Base-by-base conservation (phyloP, 2,888 invertebrate species). In the Nemotelus nigrinus region DNA sequence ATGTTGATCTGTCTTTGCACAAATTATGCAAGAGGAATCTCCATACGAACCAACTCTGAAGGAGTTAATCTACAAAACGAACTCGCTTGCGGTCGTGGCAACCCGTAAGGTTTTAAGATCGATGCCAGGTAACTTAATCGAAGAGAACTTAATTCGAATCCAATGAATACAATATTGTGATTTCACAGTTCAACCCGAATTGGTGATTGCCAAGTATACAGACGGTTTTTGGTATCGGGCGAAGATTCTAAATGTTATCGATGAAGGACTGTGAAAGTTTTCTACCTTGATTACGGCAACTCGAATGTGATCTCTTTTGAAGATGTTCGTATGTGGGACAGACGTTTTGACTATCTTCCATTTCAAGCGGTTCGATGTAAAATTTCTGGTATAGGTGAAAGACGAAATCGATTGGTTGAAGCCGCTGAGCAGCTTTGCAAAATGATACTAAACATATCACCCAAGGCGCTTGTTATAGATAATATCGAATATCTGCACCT, bases 271-370 rank as follows among this genome's bases (percentile, higher is more conserved):
- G 83, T 82, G 70, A 82, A 83, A 68, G 84, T 87, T 1, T 85
- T 86, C 43, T 86, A 84, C 80, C 81, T 87, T 0, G 86, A 87
- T 76, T 87, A 85, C 79, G 86, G 87, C 2, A 86, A 86, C 77
- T 82, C 82, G 0, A 82, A 83, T 57, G 78, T 83, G 45, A 83
- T 86, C 0, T 76, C 78, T 2, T 63, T 85, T 0, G 48, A 78
- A 0, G 79, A 82, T 8, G 77, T 87, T 25, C 83, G 84, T 0
- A 80, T 80, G 2, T 85, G 85, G 78, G 82, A 83, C 5, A 76
- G 79, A 63, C 81, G 74, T 44, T 82, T 80, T 2, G 82, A 83
- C 10, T 80, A 83, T 3, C 81, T 84, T 50, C 85, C 87, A 0
- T 81, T 82, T 77, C 85, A 83, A 70, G 85, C 86, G 6, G 75